A percentile compares a stretch with the other conserved stretches of the same genome.
Evolutionary conservation across 2,797 vertebrate genomes (phyloP).

Genomic region (Carduelis carduelis): DNA sequence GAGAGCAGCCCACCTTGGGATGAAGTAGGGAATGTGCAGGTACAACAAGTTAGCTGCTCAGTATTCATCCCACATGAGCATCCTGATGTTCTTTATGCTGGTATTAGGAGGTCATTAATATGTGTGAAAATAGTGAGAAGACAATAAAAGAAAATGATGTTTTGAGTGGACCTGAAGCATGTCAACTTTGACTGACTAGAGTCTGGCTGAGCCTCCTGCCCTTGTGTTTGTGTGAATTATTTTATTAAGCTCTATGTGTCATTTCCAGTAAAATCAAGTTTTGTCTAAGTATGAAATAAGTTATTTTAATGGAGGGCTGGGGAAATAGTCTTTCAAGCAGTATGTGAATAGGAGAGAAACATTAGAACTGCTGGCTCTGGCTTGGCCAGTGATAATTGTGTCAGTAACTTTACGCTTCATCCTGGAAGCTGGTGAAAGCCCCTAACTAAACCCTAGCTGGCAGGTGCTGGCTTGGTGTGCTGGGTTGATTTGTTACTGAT

Average conservation of each 20-base stretch:
- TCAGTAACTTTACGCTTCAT: background rate
- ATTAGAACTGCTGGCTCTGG: background rate
- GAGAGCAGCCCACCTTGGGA: background rate
- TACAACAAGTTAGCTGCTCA: background rate
- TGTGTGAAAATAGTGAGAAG: background rate
- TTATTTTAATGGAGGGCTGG: background rate
- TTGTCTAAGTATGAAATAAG: background rate
- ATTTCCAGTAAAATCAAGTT: background rate
- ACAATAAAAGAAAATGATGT: background rate
- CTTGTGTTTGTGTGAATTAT: background rate
- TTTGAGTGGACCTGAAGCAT: background rate
- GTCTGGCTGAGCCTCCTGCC: background rate
- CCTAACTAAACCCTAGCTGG: background rate
- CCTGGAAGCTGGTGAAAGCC: background rate
- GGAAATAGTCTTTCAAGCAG: background rate
- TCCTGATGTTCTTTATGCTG: background rate
- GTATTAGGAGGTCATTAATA: background rate
- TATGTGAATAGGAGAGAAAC: background rate
- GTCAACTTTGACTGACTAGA: background rate
- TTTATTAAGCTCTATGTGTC: background rate
- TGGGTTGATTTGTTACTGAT: background rate
- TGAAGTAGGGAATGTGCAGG: background rate
- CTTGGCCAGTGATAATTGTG: background rate
- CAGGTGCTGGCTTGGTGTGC: background rate
- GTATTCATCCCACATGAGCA: accelerated